Conservation (phyloP, 92 coral and sea anemone genomes). For the Metridium senile region DNA sequence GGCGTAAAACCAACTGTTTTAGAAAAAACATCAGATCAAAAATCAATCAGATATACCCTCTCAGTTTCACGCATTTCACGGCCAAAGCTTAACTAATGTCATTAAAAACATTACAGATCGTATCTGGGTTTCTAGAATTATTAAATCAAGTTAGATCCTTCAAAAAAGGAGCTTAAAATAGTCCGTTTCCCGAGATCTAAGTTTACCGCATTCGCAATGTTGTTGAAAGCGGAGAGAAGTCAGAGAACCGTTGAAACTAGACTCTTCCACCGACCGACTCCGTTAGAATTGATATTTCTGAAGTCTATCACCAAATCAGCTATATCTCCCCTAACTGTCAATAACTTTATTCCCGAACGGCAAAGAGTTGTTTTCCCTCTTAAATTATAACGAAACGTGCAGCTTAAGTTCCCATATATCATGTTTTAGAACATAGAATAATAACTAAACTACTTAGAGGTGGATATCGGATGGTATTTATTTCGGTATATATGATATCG, state of each 20-base stretch:
- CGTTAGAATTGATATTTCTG: not conserved
- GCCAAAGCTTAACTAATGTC: too few species aligned
- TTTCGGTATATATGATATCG: not conserved
- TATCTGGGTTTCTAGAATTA: not conserved
- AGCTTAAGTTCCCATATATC: not conserved
- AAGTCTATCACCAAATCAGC: not conserved
- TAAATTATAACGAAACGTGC: too few species aligned
- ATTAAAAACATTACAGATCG: not conserved
- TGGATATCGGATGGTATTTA: not conserved
- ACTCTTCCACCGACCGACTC: not conserved
- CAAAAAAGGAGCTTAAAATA: not conserved
- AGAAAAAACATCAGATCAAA: too few species aligned
- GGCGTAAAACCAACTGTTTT: too few species aligned
- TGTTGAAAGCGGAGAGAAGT: not conserved
- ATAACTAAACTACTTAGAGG: not conserved
- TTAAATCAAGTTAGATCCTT: not conserved
- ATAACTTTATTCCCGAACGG: not conserved
- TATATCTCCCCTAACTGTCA: not conserved
- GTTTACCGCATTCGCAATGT: not conserved
- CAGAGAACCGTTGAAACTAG: not conserved
- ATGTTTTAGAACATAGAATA: not conserved
- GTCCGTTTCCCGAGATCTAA: too few species aligned
- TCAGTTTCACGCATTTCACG: too few species aligned
- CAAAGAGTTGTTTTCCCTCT: too few species aligned
- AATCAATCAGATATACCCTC: too few species aligned